Percentiles rank a stretch among this genome's conserved stretches.
These are phyloP conservation scores for Polia nebulosa DNA, from an alignment of 2,888 invertebrate genomes.

Conservation along the genomic window DNA sequence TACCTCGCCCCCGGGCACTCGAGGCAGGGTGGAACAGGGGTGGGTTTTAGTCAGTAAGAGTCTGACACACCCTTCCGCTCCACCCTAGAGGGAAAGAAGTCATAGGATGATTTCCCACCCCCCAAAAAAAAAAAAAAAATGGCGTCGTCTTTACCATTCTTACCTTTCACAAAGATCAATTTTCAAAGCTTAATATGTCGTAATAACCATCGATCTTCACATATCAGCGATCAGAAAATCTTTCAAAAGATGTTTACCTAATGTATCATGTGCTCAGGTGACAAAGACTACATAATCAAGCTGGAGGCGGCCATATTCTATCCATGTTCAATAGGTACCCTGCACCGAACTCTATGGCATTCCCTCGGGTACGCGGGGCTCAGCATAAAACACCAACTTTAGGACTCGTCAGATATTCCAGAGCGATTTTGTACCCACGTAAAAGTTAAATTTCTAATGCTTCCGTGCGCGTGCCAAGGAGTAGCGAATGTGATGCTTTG, in stretches of 20 bases:
- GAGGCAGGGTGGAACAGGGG: too few species aligned
- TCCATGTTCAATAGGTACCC: background rate
- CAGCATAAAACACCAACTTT: conserved; percentile 38
- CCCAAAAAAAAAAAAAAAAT: background rate
- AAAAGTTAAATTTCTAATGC: conserved; percentile 8
- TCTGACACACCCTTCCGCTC: too few species aligned
- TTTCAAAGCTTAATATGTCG: conserved; percentile 6
- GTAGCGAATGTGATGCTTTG: background rate
- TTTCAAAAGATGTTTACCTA: conserved; percentile 37
- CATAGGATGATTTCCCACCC: too few species aligned
- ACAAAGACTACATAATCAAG: conserved; percentile 16
- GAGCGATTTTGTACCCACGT: conserved; percentile 9
- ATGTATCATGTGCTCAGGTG: conserved; percentile 28
- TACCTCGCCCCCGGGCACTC: too few species aligned
- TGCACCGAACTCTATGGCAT: background rate
- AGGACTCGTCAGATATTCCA: conserved; percentile 13
- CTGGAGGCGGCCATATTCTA: conserved; percentile 9
- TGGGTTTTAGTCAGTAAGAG: too few species aligned
- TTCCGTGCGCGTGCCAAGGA: conserved; percentile 2
- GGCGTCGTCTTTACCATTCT: background rate
- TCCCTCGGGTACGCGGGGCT: conserved; percentile 1
- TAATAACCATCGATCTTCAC: conserved; percentile 26
- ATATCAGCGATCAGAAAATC: conserved; percentile 8
- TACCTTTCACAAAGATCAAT: background rate
- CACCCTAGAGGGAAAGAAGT: too few species aligned